Evolutionary conservation across 2,888 invertebrate species (phyloP), one percentile per base, ranked within the genome.

Genomic region (Gari tellinella): DNA sequence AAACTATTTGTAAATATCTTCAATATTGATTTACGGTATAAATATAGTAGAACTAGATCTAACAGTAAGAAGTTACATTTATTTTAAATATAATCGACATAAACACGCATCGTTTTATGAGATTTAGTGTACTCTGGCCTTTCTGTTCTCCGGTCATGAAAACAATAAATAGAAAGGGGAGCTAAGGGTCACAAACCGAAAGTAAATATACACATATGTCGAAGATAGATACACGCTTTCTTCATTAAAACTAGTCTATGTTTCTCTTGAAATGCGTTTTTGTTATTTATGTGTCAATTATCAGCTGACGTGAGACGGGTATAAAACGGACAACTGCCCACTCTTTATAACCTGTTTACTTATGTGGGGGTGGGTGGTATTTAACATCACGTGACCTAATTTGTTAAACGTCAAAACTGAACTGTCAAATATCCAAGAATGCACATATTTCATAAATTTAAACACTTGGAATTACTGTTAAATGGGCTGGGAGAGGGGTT

Each of bases 291-390:
- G 31, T 10, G 10, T 31, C 31, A 4, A 4, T 31, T 7, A 31
- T 31, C 31, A 4, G 31, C 10, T 31, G 31, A 4, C 31, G 10
- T 31, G 10, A 31, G 10, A 31, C 31, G 5, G 31, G 10, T 14
- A 19, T 8, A 8, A 45, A 4, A 8, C n/a, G 19, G 19, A 37
- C 41, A 21, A 57, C 15, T 31, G 31, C 31, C 31, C 31, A 31
- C 31, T 31, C 5, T 31, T 31, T 31, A 7, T 56, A 37, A 56
- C 25, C 69, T 70, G 51, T 38, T 70, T 70, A 53, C 57, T 63
- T 63, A 70, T 58, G 69, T 57, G 58, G 69, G 69, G 69, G 69
- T 70, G 69, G 69, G 69, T 70, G 69, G 63, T 70, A 63, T 58
- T 56, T 49, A 62, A 49, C 43, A 48, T 63, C 69, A 70, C 69